A percentile compares a stretch with the other conserved stretches of the same genome.
Evolutionary conservation across 30 jellyfish, hydroid and myxozoan species (phyloP).

Genomic region (Hydractinia symbiolongicarpus): DNA sequence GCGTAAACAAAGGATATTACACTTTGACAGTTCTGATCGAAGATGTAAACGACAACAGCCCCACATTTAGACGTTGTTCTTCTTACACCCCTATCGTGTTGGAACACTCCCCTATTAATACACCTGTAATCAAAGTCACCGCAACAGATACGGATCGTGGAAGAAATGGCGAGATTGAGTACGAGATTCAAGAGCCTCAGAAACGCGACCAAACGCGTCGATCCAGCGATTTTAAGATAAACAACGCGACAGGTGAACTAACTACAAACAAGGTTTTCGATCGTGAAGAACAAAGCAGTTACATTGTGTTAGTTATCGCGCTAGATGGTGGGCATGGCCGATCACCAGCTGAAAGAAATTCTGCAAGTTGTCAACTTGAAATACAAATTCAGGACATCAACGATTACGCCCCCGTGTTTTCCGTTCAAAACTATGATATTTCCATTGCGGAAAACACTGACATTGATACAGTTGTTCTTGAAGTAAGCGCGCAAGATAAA

Average conservation of each 20-base stretch:
- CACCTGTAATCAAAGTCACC: slow-evolving; percentile 41
- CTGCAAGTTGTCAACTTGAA: slow-evolving; percentile 94
- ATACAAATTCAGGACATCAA: slow-evolving; percentile 62
- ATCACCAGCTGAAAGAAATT: slow-evolving; percentile 79
- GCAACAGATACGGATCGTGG: slow-evolving; percentile 84
- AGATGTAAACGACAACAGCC: slow-evolving; percentile 81
- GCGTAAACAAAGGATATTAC: slow-evolving; percentile 44
- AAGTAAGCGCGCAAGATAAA: slow-evolving; percentile 78
- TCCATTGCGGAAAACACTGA: slow-evolving; percentile 67
- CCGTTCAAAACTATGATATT: slow-evolving; percentile 71
- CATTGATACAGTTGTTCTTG: slow-evolving; percentile 58
- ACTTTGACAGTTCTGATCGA: slow-evolving; percentile 37
- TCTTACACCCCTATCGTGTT: slow-evolving; percentile 26
- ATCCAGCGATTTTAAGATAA: slow-evolving; percentile 51
- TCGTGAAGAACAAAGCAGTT: slow-evolving; percentile 59
- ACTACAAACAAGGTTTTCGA: slow-evolving; percentile 61
- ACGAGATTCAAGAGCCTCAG: slow-evolving; percentile 46
- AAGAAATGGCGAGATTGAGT: slow-evolving; percentile 60
- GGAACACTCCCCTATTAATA: slow-evolving; percentile 39
- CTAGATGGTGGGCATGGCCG: slow-evolving; percentile 95
- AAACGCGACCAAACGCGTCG: slow-evolving; percentile 27
- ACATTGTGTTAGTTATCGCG: slow-evolving; percentile 82
- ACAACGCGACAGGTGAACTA: slow-evolving; percentile 52
- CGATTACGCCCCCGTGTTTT: slow-evolving; percentile 79
- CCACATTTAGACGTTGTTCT: slow-evolving; percentile 43